Percentiles rank a stretch among this genome's conserved stretches.
Evolutionary conservation across 2,888 invertebrate genomes (phyloP).

Genomic region (Mylabris sibirica): DNA sequence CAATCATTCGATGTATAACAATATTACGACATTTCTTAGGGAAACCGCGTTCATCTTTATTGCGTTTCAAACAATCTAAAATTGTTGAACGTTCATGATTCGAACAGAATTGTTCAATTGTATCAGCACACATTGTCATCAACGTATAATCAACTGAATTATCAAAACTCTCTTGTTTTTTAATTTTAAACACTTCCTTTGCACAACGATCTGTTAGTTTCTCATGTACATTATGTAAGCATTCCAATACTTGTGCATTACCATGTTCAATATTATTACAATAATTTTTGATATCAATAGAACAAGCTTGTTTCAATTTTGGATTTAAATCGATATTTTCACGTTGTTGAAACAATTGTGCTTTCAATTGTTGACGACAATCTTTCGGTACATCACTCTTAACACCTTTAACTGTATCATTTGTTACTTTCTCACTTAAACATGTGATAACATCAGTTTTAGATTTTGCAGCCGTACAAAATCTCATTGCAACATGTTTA

Average conservation of each 20-base stretch:
- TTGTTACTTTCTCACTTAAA: slow-evolving; percentile 88
- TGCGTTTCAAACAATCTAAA: slow-evolving; percentile 79
- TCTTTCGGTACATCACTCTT: slow-evolving; percentile 85
- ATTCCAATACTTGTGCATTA: slow-evolving; percentile 77
- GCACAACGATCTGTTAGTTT: slow-evolving; percentile 76
- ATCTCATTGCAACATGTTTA: slow-evolving; percentile 76
- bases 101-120: slow-evolving; percentile 86
- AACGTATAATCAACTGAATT: slow-evolving; percentile 88
- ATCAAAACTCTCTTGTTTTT: slow-evolving; percentile 85
- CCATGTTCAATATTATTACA: slow-evolving; percentile 76
- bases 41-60: slow-evolving; percentile 80
- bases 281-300: slow-evolving; percentile 75
- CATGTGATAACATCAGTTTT: slow-evolving; percentile 86
- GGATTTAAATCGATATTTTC: slow-evolving; percentile 90
- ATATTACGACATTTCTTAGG: slow-evolving; percentile 84
- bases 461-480: slow-evolving; percentile 74
- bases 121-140: slow-evolving; percentile 82
- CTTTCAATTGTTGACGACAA: slow-evolving; percentile 89
- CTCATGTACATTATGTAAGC: slow-evolving; percentile 70
- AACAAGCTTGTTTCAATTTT: slow-evolving; percentile 82
- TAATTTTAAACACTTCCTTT: slow-evolving; percentile 82
- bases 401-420: slow-evolving; percentile 81
- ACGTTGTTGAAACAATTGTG: slow-evolving; percentile 90
- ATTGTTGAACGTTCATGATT: slow-evolving; percentile 73
- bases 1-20: slow-evolving; percentile 87